A percentile compares a stretch with the other conserved stretches of the same genome.
phyloP scores from a whole-genome alignment of 2,888 invertebrate species.

The Melipona beecheii region DNA sequence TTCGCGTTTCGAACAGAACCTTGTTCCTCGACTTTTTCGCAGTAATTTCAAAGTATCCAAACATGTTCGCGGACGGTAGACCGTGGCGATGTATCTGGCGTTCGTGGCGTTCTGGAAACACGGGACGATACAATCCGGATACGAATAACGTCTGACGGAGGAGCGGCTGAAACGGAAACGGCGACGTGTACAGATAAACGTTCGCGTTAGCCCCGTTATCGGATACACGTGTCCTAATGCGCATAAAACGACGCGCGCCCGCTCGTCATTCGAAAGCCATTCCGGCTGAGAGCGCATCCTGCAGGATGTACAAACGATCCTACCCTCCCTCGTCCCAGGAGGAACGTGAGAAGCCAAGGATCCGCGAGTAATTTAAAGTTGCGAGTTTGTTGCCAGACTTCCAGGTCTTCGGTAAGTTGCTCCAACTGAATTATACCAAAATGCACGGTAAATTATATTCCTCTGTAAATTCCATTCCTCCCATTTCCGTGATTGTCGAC shows the following conservation, averaged over 20 bases:
- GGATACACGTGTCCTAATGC: slow-evolving; percentile 50
- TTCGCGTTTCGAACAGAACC: no score
- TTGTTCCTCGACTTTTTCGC: no score
- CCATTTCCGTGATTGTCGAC: neutral
- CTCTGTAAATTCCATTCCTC: neutral
- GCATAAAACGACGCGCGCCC: slow-evolving; percentile 49
- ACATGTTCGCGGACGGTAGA: neutral
- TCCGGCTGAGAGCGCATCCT: slow-evolving; percentile 27
- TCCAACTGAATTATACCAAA: slow-evolving; percentile 5
- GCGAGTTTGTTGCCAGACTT: neutral
- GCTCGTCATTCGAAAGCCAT: slow-evolving; percentile 51
- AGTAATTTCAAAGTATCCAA: neutral
- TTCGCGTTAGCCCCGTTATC: slow-evolving; percentile 39
- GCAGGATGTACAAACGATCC: slow-evolving; percentile 21
- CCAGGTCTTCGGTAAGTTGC: slow-evolving; percentile 6
- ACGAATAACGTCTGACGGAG: slow-evolving; percentile 28
- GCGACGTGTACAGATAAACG: slow-evolving; percentile 39
- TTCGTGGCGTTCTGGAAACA: slow-evolving; percentile 16
- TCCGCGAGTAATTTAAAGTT: slow-evolving; percentile 26
- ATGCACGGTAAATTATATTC: slow-evolving; percentile 7
- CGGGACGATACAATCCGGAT: slow-evolving; percentile 18
- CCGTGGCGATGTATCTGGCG: slow-evolving; percentile 7
- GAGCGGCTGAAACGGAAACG: slow-evolving; percentile 36
- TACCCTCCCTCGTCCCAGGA: no score
- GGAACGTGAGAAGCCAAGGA: neutral